Percentiles rank a stretch among this genome's conserved stretches.
Evolutionary conservation across 2,888 invertebrate genomes (phyloP).

Genomic region (Apodemia mormo): DNA sequence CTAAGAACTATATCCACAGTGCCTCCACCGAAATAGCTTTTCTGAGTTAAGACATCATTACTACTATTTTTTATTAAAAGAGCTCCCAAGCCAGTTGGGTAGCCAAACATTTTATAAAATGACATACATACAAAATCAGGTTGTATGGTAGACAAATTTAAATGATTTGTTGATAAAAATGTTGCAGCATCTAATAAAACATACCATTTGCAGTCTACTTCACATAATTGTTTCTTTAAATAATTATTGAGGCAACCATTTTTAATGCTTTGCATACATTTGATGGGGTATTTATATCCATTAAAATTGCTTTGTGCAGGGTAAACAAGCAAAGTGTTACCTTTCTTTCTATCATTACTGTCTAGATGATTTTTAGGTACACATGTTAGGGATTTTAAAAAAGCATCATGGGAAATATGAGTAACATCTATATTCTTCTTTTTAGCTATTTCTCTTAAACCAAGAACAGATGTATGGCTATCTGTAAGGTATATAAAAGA

Average conservation of each 20-base stretch:
- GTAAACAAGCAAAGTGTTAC: slow-evolving; percentile 86
- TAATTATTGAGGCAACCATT: slow-evolving; percentile 78
- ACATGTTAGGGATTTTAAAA: slow-evolving; percentile 61
- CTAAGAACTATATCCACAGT: slow-evolving; percentile 93
- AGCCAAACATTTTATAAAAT: slow-evolving; percentile 98
- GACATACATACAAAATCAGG: slow-evolving; percentile 96
- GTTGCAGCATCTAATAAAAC: slow-evolving; percentile 94
- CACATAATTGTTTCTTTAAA: slow-evolving; percentile 58
- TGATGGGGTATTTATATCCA: slow-evolving; percentile 93
- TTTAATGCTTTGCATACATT: slow-evolving; percentile 85
- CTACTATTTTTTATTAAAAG: slow-evolving; percentile 88
- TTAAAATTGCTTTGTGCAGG: slow-evolving; percentile 98
- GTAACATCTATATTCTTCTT: slow-evolving; percentile 78
- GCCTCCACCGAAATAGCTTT: slow-evolving; percentile 95
- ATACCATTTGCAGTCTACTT: slow-evolving; percentile 83
- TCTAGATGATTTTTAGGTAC: slow-evolving; percentile 28
- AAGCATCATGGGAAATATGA: slow-evolving; percentile 82
- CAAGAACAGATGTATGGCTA: slow-evolving; percentile 97
- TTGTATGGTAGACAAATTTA: slow-evolving; percentile 86
- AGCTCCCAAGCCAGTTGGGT: slow-evolving; percentile 97
- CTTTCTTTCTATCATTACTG: slow-evolving; percentile 42
- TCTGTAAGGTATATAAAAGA: slow-evolving; percentile 91
- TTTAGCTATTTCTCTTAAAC: slow-evolving; percentile 90
- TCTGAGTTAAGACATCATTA: slow-evolving; percentile 80
- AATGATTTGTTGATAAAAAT: slow-evolving; percentile 87